These are phyloP conservation scores for Drosophila dunni DNA, from an alignment of 1,140 invertebrate species.

Conservation along the genomic window DNA sequence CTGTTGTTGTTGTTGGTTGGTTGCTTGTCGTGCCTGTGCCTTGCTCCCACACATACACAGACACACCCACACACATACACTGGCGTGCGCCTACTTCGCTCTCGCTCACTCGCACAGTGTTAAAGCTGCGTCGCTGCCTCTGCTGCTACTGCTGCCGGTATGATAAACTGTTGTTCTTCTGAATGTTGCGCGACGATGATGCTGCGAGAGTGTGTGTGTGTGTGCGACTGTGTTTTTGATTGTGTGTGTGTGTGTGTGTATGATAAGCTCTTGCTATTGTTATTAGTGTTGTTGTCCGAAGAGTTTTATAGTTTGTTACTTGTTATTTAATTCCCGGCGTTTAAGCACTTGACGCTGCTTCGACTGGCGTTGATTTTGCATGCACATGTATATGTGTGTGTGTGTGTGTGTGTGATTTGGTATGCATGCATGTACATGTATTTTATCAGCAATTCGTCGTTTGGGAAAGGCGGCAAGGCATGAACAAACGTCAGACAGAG, in stretches of 20 bases:
- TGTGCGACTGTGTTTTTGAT: constrained; percentile 14
- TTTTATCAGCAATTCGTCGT: constrained; percentile 47
- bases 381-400: too few relatives aligned
- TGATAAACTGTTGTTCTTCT: constrained; percentile 58
- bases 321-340: constrained; percentile 73
- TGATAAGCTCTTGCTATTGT: constrained; percentile 74
- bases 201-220: constrained; percentile 19
- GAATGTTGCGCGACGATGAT: constrained; percentile 4
- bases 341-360: constrained; percentile 40
- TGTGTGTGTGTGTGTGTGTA: constrained; percentile 32
- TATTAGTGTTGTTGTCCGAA: constrained; percentile 63
- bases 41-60: constrained; percentile 47
- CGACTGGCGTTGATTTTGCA: constrained; percentile 34
- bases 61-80: constrained; percentile 47
- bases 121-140: constrained; percentile 4
- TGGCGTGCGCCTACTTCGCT: constrained; percentile 13
- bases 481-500: constrained; percentile 34
- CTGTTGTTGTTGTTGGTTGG: constrained; percentile 30
- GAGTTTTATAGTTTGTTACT: constrained; percentile 56
- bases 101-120: constrained; percentile 22
- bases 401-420: constrained; percentile 14
- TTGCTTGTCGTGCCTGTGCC: constrained; percentile 38
- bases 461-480: constrained; percentile 38
- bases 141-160: constrained; percentile 27
- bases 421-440: constrained; percentile 11